Evolutionary conservation across 1,140 invertebrate species (phyloP).

Genomic region (Linepithema humile): DNA sequence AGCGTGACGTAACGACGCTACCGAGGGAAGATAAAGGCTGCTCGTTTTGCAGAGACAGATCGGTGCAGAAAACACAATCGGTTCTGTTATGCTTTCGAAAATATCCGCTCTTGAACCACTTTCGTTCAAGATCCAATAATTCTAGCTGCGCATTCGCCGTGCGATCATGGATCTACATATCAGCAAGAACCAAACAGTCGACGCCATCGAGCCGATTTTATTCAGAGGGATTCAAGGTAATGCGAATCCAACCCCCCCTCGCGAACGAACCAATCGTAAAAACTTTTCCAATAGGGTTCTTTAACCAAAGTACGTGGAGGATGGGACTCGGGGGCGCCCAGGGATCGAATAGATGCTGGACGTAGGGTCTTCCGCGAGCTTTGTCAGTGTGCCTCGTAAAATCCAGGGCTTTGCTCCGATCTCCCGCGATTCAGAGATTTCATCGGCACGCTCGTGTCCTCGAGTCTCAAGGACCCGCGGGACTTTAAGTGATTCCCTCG

Average conservation of each 20-base stretch:
- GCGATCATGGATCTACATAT: not conserved
- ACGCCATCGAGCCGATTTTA: slow-evolving; percentile 19
- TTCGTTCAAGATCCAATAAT: not conserved
- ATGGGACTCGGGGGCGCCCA: slow-evolving; percentile 32
- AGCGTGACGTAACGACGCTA: not conserved
- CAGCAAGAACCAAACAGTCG: slow-evolving; percentile 11
- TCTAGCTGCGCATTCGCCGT: not conserved
- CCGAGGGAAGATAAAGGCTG: not conserved
- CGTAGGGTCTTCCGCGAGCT: slow-evolving; percentile 61
- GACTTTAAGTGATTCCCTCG: slow-evolving; percentile 66
- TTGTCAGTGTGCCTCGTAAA: slow-evolving; percentile 70
- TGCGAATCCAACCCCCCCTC: slow-evolving; percentile 37
- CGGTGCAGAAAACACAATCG: not conserved
- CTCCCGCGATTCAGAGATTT: slow-evolving; percentile 61
- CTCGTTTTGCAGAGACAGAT: not conserved
- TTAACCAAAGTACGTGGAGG: slow-evolving; percentile 60
- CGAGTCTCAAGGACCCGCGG: slow-evolving; percentile 21
- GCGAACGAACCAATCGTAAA: slow-evolving; percentile 69
- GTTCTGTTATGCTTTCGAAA: not conserved
- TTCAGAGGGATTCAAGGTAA: slow-evolving; percentile 28
- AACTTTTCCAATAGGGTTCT: slow-evolving; percentile 71
- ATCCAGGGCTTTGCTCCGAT: slow-evolving; percentile 35
- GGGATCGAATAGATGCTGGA: slow-evolving; percentile 39
- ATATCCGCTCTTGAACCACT: not conserved
- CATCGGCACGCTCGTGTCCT: slow-evolving; percentile 56